Base-by-base conservation (phyloP, 2,888 invertebrate species). In the Tricholauxania praeusta region DNA sequence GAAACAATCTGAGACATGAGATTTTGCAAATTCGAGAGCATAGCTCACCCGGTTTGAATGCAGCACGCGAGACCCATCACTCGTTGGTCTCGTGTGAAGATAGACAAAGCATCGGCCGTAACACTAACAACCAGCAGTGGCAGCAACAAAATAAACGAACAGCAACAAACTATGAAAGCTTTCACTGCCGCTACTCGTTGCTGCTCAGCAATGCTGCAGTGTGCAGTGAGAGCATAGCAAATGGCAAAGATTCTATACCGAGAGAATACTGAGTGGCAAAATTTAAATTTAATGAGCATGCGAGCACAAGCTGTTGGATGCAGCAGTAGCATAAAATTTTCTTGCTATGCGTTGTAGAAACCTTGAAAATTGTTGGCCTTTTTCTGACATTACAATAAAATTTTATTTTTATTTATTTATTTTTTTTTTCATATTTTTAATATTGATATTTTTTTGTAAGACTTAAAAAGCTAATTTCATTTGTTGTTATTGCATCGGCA, bases 1-100 rank as follows among this genome's bases (percentile, higher is more conserved):
- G 77, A 77, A 78, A 78, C 76, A 78, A 75, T 78, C 79, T 79
- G 77, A 74, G 51, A 55, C 59, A 69, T 51, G 60, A 69, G 69
- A 48, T 28, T 28, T 53, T 28, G 51, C 10, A 15, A 66, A 66
- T n/a, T 51, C 52, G 39, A 19, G 47, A 47, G 48, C 63, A 63
- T 47, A 19, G 39, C 63, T 63, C 48, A 14, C 63, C 48, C 17
- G 14, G n/a, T 63, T 15, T 48, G 17, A 47, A 19, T 63, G 39
- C 39, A 39, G 39, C 39, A 10, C 28, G 28, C 28, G 28, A 28
- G 28, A 28, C 39, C 39, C 39, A 39, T 39, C 10, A 39, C 39
- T 39, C 39, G 39, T 39, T 39, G 39, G 39, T 39, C 39, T 39
- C 39, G 39, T 39, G 22, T 22, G 22, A 28, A 28, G 28, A 28